Evolutionary conservation across 2,113 vertebrate genomes (phyloP).

Genomic region (Pachycephala philippinensis): DNA sequence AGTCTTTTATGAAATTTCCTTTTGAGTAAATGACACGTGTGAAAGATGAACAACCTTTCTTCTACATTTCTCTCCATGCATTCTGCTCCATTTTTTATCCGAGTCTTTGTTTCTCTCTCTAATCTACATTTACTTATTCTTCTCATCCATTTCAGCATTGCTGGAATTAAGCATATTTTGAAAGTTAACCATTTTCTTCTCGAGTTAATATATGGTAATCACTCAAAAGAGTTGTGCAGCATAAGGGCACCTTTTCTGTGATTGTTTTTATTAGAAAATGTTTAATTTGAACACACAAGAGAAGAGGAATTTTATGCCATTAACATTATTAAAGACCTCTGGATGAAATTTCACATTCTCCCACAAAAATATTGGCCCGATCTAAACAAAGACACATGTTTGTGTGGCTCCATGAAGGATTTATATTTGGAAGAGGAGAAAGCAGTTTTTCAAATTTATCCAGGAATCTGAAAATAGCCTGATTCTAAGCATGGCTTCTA

Average conservation of each 20-base stretch:
- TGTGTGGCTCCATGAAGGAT: neutral
- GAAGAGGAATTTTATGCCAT: neutral
- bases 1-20: neutral
- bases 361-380: neutral
- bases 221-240: neutral
- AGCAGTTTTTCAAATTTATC: neutral
- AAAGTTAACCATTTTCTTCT: neutral
- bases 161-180: neutral
- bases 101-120: neutral
- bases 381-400: neutral
- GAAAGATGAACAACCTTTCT: neutral
- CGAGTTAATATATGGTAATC: neutral
- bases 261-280: neutral
- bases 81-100: neutral
- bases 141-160: neutral
- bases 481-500: neutral
- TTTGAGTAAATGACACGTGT: neutral
- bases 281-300: neutral
- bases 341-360: neutral
- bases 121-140: neutral
- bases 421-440: neutral
- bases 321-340: neutral
- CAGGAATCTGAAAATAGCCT: neutral
- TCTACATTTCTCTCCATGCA: neutral
- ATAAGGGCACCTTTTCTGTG: neutral